Conservation (phyloP, 2,113 vertebrate species). For the Sitta europaea region DNA sequence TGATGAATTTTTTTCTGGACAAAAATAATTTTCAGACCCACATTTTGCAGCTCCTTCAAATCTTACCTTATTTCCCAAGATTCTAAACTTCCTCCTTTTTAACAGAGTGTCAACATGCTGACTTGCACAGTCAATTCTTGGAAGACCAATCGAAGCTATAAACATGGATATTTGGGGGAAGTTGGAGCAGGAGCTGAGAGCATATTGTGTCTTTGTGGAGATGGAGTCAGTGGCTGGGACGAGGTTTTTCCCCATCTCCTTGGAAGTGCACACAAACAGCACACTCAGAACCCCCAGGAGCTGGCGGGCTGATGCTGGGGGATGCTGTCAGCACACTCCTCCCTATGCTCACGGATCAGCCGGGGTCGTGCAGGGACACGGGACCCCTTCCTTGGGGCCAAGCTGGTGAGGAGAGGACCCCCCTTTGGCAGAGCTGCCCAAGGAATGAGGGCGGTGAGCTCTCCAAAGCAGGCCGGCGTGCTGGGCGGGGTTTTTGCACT, state of each 20-base stretch:
- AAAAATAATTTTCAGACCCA: background rate
- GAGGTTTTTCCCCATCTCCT: background rate
- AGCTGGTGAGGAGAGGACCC: background rate
- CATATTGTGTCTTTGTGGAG: background rate
- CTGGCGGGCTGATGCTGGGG: accelerated
- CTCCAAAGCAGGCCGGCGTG: background rate
- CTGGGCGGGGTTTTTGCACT: background rate
- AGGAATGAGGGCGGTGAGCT: background rate
- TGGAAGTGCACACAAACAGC: background rate
- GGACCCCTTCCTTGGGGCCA: background rate
- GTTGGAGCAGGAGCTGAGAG: background rate
- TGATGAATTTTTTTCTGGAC: background rate
- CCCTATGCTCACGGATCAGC: accelerated
- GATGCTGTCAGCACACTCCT: background rate
- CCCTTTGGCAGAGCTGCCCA: background rate
- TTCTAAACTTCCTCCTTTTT: background rate
- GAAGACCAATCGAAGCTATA: background rate
- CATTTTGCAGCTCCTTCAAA: background rate
- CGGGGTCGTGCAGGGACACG: background rate
- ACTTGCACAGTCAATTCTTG: background rate
- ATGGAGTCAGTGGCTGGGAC: background rate
- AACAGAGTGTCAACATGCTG: background rate
- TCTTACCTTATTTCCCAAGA: background rate
- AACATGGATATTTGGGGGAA: background rate
- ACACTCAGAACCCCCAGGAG: too few relatives aligned